These are phyloP conservation scores for Hydrotaea diabolus DNA, from an alignment of 2,888 invertebrate genomes.

Conservation along the genomic window DNA sequence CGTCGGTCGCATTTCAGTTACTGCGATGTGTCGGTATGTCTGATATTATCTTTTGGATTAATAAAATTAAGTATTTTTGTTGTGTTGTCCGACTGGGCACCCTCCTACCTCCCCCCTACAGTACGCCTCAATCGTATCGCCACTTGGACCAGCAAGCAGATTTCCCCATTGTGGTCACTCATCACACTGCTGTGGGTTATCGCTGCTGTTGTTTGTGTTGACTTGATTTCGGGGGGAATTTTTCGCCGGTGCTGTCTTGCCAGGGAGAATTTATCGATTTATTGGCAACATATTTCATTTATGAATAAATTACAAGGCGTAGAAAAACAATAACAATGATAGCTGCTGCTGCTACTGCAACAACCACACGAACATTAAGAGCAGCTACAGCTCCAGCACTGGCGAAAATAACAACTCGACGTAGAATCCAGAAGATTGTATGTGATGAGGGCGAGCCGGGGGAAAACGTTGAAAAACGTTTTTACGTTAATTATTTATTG, in stretches of 20 bases:
- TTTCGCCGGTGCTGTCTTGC: conserved; percentile 39
- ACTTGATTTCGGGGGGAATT: conserved; percentile 12
- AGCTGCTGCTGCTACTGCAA: neutral
- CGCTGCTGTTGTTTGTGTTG: neutral
- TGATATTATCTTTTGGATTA: conserved; percentile 49
- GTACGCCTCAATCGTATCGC: too few relatives aligned
- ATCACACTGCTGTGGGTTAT: too few relatives aligned
- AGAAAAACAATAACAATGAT: conserved; percentile 44
- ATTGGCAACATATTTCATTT: conserved; percentile 62
- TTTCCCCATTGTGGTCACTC: conserved; percentile 22
- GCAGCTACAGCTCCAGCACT: conserved; percentile 38
- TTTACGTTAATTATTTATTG: conserved; percentile 62
- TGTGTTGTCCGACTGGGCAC: neutral
- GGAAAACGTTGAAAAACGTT: conserved; percentile 35
- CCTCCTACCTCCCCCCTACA: too few relatives aligned
- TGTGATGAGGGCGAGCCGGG: neutral
- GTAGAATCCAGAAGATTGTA: neutral
- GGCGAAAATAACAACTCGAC: conserved; percentile 24
- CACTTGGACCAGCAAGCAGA: neutral
- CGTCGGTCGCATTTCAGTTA: conserved; percentile 33
- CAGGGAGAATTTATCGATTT: conserved; percentile 57
- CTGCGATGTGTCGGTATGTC: conserved; percentile 50
- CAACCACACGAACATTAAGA: neutral
- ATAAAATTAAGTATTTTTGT: conserved; percentile 58
- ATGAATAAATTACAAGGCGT: conserved; percentile 62